Base-by-base conservation (phyloP, 2,888 invertebrate species). In the Geotrupes spiniger region DNA sequence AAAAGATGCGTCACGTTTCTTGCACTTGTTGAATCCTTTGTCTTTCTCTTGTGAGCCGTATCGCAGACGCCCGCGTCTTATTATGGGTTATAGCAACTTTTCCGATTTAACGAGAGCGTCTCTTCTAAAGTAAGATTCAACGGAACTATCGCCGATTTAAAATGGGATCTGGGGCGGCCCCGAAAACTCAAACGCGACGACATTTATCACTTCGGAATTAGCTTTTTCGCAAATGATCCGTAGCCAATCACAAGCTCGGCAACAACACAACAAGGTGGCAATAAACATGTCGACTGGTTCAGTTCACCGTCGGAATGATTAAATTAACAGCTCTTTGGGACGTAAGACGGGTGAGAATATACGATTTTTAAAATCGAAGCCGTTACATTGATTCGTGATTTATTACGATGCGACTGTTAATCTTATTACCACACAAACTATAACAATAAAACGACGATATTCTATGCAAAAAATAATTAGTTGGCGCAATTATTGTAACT, bases 161-260 rank as follows among this genome's bases (percentile, higher is more conserved):
- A 29, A 29, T 11, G 29, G 12, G 9, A 33, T 4, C 4, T 4
- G 12, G 31, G 11, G n/a, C 38, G 33, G 29, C 31, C 14, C 33
- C 12, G 17, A 40, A 40, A 46, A 31, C 14, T 39, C 38, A 25
- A 42, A 46, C 38, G 40, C 51, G 52, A 52, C 53, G 29, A 47
- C 57, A 55, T 59, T 53, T 52, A 55, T 58, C 59, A 57, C 54
- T 31, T 45, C 49, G 41, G 54, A 56, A 60, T 58, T 55, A 59
- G 60, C 58, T 62, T 61, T 60, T 58, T 58, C 52, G 52, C 51
- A 57, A 61, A 58, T 59, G 54, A 55, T 55, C 58, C 60, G 59
- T 53, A 46, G 46, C 59, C 56, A 57, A 59, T 58, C 58, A 52
- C 46, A 45, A 40, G 46, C 31, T 33, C 40, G 21, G 25, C 25